A percentile compares a stretch with the other conserved stretches of the same genome.
These are phyloP conservation scores for Porites rus DNA, from an alignment of 92 coral and sea anemone genomes.

Conservation along the genomic window DNA sequence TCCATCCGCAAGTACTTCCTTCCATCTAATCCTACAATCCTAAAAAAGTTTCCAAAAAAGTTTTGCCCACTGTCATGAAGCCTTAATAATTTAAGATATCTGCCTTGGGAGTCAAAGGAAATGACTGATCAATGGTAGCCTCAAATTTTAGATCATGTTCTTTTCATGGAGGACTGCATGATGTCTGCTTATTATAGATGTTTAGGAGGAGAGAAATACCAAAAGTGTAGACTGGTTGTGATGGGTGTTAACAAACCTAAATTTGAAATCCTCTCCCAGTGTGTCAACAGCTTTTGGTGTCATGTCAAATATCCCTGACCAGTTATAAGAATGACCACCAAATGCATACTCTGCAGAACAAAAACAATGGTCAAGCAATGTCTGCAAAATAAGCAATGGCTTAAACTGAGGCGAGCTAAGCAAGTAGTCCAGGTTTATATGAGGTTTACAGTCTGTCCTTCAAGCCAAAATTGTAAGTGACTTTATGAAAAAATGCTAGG, in stretches of 20 bases:
- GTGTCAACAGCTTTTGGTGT: slow-evolving; percentile 76
- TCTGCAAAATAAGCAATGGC: background rate
- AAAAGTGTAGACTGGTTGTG: background rate
- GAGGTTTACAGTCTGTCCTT: background rate
- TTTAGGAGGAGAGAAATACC: no score
- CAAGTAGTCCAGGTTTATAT: no score
- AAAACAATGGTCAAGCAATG: background rate
- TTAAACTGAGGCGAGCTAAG: no score
- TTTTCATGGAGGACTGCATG: no score
- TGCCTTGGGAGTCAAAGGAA: no score
- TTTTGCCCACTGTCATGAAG: background rate
- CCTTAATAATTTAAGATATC: no score
- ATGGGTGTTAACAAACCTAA: slow-evolving; percentile 65
- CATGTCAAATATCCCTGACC: slow-evolving; percentile 95
- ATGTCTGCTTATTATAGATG: background rate
- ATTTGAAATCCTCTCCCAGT: slow-evolving; percentile 95
- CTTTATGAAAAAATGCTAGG: no score
- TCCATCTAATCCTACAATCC: no score
- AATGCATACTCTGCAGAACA: slow-evolving; percentile 85
- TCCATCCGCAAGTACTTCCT: no score
- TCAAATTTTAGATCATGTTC: no score
- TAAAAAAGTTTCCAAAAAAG: background rate
- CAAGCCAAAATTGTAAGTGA: no score
- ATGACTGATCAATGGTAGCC: no score
- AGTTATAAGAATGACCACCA: slow-evolving; percentile 93